Base-by-base conservation (phyloP, 2,888 invertebrate genomes). In the Tetragonula carbonaria region DNA sequence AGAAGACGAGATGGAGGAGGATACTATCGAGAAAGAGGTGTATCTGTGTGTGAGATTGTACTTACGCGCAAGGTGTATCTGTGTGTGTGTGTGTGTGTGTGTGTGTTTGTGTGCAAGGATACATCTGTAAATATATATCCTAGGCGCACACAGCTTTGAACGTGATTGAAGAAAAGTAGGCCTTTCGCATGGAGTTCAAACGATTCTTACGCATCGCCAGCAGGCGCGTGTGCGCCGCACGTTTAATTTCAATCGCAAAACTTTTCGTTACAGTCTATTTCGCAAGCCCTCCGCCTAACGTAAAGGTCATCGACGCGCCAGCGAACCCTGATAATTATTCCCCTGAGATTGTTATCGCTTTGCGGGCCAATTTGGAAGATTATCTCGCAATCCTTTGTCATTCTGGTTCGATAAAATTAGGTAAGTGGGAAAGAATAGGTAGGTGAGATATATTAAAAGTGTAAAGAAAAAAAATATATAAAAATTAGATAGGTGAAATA, bases 171-270 rank as follows among this genome's bases (percentile, higher is more conserved):
- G 90, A 88, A 89, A 89, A 88, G 90, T 84, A 87, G 85, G 89
- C 85, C 89, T 90, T 90, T 90, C 86, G 79, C 86, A 80, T 77
- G 73, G 75, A 82, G 83, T 84, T 82, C 80, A 51, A 75, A 79
- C 74, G 82, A 83, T 82, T 75, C 88, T 81, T 90, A 89, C 90
- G 90, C 88, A 90, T 86, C 85, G 51, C 67, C 80, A 79, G 79
- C 50, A 28, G 33, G 62, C 16, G 33, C 23, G 33, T 53, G 38
- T 38, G 50, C 66, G 73, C 78, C 45, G 8, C 45, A 1, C 45
- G 8, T 11, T 86, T 90, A 90, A 85, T 89, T 90, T 89, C 87
- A 84, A 86, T 89, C 86, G 84, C 76, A 76, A 77, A 45, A 87
- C 83, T 87, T 87, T 79, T 74, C 83, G 71, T 80, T 80, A 79